A percentile compares a stretch with the other conserved stretches of the same genome.
Conservation (phyloP, 30 jellyfish, hydroid and myxozoan species). For the Aurelia sp. region DNA sequence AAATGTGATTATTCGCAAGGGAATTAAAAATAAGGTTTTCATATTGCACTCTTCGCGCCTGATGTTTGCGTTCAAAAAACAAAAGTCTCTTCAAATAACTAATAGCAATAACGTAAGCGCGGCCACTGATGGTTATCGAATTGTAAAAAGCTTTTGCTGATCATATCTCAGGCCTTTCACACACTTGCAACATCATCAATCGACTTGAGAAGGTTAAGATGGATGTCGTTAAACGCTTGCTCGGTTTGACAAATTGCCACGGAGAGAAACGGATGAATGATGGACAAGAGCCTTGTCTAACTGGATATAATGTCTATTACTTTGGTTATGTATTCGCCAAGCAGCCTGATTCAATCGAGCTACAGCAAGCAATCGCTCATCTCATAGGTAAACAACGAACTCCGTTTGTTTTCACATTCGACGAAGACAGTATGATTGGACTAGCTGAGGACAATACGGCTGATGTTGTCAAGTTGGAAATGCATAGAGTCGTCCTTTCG, state of each 20-base stretch:
- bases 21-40: neutral
- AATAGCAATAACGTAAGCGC: too few relatives aligned
- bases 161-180: too few relatives aligned
- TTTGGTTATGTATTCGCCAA: slow-evolving; percentile 45
- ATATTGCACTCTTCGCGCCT: neutral
- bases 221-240: slow-evolving; percentile 62
- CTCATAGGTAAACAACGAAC: slow-evolving; percentile 29
- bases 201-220: neutral
- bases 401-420: slow-evolving; percentile 24
- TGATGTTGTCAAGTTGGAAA: slow-evolving; percentile 19
- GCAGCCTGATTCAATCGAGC: slow-evolving; percentile 59
- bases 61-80: slow-evolving; percentile 1
- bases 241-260: slow-evolving; percentile 69
- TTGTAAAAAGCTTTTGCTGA: too few relatives aligned
- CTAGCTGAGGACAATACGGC: too few relatives aligned
- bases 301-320: slow-evolving; percentile 33
- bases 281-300: slow-evolving; percentile 42
- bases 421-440: slow-evolving; percentile 52
- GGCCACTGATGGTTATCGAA: too few relatives aligned
- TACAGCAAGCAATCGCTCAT: slow-evolving; percentile 34
- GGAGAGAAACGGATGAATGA: slow-evolving; percentile 34
- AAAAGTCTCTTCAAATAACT: neutral
- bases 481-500: slow-evolving; percentile 79
- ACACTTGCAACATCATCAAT: too few relatives aligned
- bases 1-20: slow-evolving; percentile 30